These are phyloP conservation scores for Apogon talboti DNA, from an alignment of 2,797 vertebrate species.

Conservation along the genomic window DNA sequence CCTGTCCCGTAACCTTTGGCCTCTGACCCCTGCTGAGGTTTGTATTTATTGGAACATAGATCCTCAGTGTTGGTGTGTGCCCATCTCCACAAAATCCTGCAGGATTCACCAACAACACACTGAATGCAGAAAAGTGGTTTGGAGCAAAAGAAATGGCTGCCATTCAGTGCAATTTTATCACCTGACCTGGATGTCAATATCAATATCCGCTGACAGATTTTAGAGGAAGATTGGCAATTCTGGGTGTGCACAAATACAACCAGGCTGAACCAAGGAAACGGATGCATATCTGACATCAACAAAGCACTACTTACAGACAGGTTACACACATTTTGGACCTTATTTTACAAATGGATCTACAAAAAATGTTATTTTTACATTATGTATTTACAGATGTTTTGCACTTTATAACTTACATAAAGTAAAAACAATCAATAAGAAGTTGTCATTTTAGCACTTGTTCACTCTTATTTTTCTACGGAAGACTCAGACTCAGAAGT, in stretches of 20 bases:
- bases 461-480: too few species aligned
- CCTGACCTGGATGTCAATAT: slow-evolving; percentile 63
- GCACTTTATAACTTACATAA: too few species aligned
- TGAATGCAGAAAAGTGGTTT: slow-evolving; percentile 64
- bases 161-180: slow-evolving; percentile 54
- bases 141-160: neutral
- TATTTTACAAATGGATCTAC: too few species aligned
- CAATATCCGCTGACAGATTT: slow-evolving; percentile 63
- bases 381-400: too few species aligned
- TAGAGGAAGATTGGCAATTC: slow-evolving; percentile 26
- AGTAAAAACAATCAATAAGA: too few species aligned
- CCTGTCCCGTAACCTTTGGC: slow-evolving; percentile 89
- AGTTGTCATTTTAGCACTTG: too few species aligned
- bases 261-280: neutral
- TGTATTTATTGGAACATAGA: slow-evolving; percentile 82
- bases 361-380: too few species aligned
- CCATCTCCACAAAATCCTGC: slow-evolving; percentile 74
- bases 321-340: neutral
- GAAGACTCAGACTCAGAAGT: too few species aligned
- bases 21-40: slow-evolving; percentile 73
- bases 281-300: slow-evolving; percentile 4
- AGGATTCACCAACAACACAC: slow-evolving; percentile 74
- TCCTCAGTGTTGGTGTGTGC: slow-evolving; percentile 59
- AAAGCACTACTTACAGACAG: neutral
- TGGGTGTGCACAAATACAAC: neutral